Percentiles rank a stretch among this genome's conserved stretches.
phyloP scores from a whole-genome alignment of 1,140 invertebrate species.

The Aphelinus certus region DNA sequence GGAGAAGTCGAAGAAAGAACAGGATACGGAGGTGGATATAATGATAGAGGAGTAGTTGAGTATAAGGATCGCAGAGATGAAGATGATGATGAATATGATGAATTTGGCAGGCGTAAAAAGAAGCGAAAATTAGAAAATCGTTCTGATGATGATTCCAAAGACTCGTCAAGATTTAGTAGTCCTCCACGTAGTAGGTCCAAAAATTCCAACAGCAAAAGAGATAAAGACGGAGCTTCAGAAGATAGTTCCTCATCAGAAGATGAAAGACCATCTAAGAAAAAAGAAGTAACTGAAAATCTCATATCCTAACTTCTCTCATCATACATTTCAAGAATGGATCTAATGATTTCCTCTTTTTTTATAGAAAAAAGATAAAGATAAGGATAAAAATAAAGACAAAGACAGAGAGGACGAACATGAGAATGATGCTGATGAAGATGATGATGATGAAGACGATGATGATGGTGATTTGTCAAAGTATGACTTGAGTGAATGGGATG shows the following conservation, averaged over 20 bases:
- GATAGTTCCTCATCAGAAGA: conserved; percentile 6
- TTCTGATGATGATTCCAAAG: conserved; percentile 60
- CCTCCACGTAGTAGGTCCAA: conserved; percentile 57
- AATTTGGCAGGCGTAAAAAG: conserved; percentile 92
- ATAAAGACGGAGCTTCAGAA: conserved; percentile 45
- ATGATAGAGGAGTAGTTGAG: conserved; percentile 92
- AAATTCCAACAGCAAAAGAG: conserved; percentile 64
- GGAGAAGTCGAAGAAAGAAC: conserved; percentile 86
- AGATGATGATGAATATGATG: conserved; percentile 93
- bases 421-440: conserved; percentile 49
- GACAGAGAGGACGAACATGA: conserved; percentile 28
- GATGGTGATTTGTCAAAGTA: conserved; percentile 85
- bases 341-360: neutral
- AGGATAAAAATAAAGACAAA: neutral
- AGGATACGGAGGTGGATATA: conserved; percentile 89
- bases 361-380: neutral
- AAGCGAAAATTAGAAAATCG: conserved; percentile 68
- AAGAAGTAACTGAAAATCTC: conserved; percentile 6
- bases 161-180: conserved; percentile 59
- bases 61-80: conserved; percentile 88
- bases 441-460: conserved; percentile 72
- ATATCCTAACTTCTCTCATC: conserved; percentile 17
- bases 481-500: conserved; percentile 79
- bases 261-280: neutral
- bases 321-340: no score